phyloP scores from a whole-genome alignment of 2,113 vertebrate species.

The Capreolus pygargus region DNA sequence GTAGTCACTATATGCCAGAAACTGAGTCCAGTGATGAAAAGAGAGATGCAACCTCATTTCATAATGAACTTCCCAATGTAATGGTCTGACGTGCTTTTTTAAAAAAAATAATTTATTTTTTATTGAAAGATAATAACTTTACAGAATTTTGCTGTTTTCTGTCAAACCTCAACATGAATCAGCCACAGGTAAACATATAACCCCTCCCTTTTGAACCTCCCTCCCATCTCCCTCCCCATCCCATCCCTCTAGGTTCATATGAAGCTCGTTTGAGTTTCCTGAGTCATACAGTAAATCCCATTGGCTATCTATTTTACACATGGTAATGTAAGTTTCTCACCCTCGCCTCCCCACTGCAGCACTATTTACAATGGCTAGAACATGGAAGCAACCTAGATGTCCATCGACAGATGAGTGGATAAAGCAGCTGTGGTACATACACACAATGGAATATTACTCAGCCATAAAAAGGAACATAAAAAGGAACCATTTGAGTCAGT shows the following conservation, averaged over 20 bases:
- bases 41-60: background rate
- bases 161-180: background rate
- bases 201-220: background rate
- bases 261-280: background rate
- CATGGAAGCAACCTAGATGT: background rate
- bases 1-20: background rate
- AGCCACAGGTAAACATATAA: background rate
- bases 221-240: background rate
- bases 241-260: background rate
- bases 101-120: background rate
- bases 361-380: background rate
- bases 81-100: accelerated
- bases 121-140: background rate
- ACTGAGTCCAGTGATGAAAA: background rate
- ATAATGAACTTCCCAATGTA: background rate
- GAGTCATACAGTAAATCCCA: background rate
- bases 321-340: background rate
- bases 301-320: background rate
- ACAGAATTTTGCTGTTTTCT: background rate
- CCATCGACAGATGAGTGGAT: background rate
- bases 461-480: background rate
- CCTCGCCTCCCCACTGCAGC: background rate
- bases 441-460: background rate
- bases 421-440: background rate
- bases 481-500: background rate